A percentile compares a stretch with the other conserved stretches of the same genome.
These are phyloP conservation scores for Siphonodentalium dalli DNA, from an alignment of 2,888 invertebrate species.

Conservation along the genomic window DNA sequence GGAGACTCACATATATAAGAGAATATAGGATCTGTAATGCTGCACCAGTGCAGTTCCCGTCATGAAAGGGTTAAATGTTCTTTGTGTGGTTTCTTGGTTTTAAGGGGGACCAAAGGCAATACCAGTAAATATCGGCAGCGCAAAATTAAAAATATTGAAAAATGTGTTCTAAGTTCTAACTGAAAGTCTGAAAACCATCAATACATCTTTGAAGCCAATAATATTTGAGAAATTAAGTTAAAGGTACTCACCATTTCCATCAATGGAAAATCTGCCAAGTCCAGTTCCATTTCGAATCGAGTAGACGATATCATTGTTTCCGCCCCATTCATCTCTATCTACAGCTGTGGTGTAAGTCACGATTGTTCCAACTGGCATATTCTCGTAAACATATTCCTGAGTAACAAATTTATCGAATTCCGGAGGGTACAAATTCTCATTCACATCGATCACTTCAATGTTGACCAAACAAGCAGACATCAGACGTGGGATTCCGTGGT, in stretches of 20 bases:
- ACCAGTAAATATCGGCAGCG: too few species aligned
- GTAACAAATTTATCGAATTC: slow-evolving; percentile 82
- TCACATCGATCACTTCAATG: slow-evolving; percentile 87
- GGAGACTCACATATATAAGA: too few species aligned
- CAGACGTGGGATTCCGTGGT: slow-evolving; percentile 78
- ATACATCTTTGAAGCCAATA: too few species aligned
- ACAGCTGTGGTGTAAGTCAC: slow-evolving; percentile 81
- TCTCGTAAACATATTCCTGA: slow-evolving; percentile 79
- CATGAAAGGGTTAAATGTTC: too few species aligned
- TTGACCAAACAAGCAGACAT: slow-evolving; percentile 79
- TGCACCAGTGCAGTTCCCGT: too few species aligned
- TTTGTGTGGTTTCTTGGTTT: too few species aligned
- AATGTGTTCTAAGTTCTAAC: too few species aligned
- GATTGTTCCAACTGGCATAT: slow-evolving; percentile 77
- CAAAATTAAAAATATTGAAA: too few species aligned
- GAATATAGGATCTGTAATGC: too few species aligned
- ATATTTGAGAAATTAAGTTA: too few species aligned
- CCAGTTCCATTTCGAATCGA: slow-evolving; percentile 89
- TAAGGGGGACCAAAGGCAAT: too few species aligned
- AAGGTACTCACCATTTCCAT: slow-evolving; percentile 77
- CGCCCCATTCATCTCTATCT: slow-evolving; percentile 74
- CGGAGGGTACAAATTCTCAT: slow-evolving; percentile 88
- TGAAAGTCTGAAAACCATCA: too few species aligned
- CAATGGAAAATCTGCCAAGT: slow-evolving; percentile 89
- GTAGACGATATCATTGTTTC: slow-evolving; percentile 84